Evolutionary conservation across 2,113 vertebrate species (phyloP).

Genomic region (Lophotis ruficrista): DNA sequence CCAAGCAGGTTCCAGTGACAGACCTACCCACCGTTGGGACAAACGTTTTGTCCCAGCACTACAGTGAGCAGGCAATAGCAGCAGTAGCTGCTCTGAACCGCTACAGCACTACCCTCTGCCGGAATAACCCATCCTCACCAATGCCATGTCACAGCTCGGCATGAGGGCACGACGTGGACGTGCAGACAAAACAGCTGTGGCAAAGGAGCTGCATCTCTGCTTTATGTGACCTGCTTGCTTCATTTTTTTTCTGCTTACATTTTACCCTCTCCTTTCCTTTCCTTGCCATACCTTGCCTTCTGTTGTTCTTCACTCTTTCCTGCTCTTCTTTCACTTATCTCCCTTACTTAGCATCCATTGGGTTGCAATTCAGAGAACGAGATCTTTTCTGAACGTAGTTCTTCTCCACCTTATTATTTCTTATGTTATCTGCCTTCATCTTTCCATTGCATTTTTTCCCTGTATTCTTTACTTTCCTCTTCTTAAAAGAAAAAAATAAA

Average conservation of each 20-base stretch:
- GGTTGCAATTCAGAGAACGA: not conserved
- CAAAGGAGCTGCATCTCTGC: not conserved
- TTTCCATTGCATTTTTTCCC: not conserved
- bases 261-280: not conserved
- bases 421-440: not conserved
- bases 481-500: not conserved
- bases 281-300: not conserved
- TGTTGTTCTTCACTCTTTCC: not conserved
- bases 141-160: not conserved
- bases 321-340: not conserved
- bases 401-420: not conserved
- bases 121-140: not conserved
- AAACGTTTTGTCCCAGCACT: not conserved
- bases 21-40: not conserved
- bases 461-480: not conserved
- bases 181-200: not conserved
- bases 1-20: not conserved
- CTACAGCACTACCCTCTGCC: not conserved
- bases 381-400: not conserved
- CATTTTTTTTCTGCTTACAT: not conserved
- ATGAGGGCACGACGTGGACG: accelerated
- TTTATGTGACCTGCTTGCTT: not conserved
- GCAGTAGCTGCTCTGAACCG: accelerated
- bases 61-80: accelerated
- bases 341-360: not conserved